A percentile compares a stretch with the other conserved stretches of the same genome.
Conservation (phyloP, 2,113 vertebrate species). For the Scortum barcoo region DNA sequence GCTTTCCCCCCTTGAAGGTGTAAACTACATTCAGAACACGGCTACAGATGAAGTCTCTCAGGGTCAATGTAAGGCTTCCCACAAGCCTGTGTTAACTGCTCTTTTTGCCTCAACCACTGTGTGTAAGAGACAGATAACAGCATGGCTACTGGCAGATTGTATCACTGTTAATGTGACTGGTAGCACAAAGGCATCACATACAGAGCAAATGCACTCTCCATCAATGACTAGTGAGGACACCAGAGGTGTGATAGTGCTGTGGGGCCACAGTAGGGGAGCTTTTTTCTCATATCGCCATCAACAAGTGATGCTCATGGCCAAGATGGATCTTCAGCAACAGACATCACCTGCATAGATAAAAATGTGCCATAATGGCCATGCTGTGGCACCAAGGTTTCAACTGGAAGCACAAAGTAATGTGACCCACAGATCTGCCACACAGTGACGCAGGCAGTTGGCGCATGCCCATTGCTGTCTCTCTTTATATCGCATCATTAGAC, state of each 20-base stretch:
- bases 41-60: conserved; percentile 7
- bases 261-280: neutral
- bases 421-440: conserved; percentile 3
- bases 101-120: conserved; percentile 13
- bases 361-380: no score
- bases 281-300: conserved; percentile 16
- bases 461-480: no score
- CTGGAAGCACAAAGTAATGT: no score
- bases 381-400: no score
- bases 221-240: neutral
- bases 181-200: conserved; percentile 27
- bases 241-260: neutral
- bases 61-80: neutral
- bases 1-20: neutral
- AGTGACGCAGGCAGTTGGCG: no score
- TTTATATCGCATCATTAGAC: no score
- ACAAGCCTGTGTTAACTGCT: conserved; percentile 3
- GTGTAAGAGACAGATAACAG: conserved; percentile 38
- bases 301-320: neutral
- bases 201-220: neutral
- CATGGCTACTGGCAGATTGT: conserved; percentile 29
- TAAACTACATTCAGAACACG: neutral
- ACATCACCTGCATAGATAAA: neutral
- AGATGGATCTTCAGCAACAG: conserved; percentile 6
- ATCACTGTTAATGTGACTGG: conserved; percentile 19